Conservation (phyloP, 2,797 vertebrate genomes). For the Dendrocincla tyrannina region DNA sequence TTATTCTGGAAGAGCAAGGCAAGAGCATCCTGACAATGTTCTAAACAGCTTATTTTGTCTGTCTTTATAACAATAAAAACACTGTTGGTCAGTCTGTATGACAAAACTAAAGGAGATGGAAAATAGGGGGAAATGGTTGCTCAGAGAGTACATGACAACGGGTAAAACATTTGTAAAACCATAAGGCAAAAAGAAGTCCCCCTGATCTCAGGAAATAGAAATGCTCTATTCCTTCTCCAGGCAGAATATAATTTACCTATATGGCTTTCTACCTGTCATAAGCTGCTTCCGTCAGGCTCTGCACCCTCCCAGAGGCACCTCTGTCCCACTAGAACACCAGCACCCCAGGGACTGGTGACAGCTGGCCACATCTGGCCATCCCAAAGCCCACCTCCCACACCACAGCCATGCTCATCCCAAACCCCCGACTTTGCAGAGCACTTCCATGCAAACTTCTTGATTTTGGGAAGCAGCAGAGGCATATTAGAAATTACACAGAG, state of each 20-base stretch:
- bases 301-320: neutral
- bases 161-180: neutral
- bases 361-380: rapidly evolving
- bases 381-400: neutral
- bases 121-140: neutral
- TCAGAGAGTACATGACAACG: neutral
- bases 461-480: neutral
- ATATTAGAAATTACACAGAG: neutral
- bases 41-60: neutral
- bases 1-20: neutral
- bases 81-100: neutral
- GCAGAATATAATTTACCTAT: rapidly evolving
- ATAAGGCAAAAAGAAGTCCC: neutral
- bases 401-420: neutral
- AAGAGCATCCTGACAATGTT: neutral
- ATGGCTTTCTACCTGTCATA: neutral
- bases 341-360: neutral
- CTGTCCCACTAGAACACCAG: neutral
- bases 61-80: neutral
- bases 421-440: too few relatives aligned
- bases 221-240: neutral
- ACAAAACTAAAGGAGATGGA: neutral
- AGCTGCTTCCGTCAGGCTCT: neutral
- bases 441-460: neutral
- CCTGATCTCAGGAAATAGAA: neutral